phyloP scores from a whole-genome alignment of 2,888 invertebrate genomes.

The Tenthredo amoena region DNA sequence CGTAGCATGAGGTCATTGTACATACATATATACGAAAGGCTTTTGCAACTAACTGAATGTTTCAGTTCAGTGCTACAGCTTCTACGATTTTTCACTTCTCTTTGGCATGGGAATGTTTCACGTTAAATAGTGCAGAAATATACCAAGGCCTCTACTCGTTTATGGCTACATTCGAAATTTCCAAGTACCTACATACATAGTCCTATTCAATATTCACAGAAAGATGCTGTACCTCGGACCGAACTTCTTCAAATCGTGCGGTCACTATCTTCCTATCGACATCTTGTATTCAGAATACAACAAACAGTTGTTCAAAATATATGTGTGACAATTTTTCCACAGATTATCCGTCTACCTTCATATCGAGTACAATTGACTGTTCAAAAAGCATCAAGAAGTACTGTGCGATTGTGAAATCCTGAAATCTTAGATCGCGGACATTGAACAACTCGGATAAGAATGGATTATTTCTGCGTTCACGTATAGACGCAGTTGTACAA shows the following conservation, averaged over 20 bases:
- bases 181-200: not conserved
- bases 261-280: not conserved
- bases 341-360: not conserved
- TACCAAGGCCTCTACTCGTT: not conserved
- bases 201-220: not conserved
- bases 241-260: not conserved
- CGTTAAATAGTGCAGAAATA: conserved; percentile 34
- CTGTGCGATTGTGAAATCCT: not conserved
- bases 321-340: not conserved
- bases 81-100: not conserved
- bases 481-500: not conserved
- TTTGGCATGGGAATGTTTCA: not conserved
- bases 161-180: not conserved
- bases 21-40: not conserved
- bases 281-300: too few species aligned
- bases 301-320: too few species aligned
- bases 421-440: not conserved
- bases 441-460: not conserved
- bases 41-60: not conserved
- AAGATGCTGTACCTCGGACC: not conserved
- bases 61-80: not conserved
- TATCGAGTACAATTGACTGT: not conserved
- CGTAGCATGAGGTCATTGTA: not conserved
- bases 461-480: not conserved
- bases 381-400: not conserved